phyloP scores from a whole-genome alignment of 2,797 vertebrate genomes.

The Balearica regulorum region DNA sequence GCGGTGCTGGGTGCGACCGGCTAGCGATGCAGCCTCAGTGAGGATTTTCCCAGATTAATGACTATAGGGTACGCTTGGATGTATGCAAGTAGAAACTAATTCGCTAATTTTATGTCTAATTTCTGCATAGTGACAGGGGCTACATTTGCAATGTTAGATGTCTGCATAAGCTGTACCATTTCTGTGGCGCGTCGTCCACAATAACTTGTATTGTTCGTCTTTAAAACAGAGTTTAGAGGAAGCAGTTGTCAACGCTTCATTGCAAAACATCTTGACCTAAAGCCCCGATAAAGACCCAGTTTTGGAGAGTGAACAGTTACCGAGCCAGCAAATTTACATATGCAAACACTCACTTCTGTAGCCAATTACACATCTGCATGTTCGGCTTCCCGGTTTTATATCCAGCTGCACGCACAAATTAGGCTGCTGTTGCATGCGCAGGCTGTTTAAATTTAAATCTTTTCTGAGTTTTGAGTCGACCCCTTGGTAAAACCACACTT shows the following conservation, averaged over 20 bases:
- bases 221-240: neutral
- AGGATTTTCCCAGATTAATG: neutral
- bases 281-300: neutral
- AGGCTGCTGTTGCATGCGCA: neutral
- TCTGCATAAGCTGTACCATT: neutral
- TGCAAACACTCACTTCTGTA: neutral
- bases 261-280: neutral
- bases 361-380: neutral
- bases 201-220: too few species aligned
- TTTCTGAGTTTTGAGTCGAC: neutral
- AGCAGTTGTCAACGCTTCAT: neutral
- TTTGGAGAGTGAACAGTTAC: neutral
- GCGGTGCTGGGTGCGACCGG: accelerated
- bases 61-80: neutral
- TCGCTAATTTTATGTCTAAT: neutral
- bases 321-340: neutral
- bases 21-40: neutral
- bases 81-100: neutral
- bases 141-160: neutral
- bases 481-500: neutral
- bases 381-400: neutral
- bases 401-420: neutral
- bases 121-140: neutral
- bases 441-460: neutral
- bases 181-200: neutral